phyloP scores from a whole-genome alignment of 2,113 vertebrate species.

The Talpa occidentalis region DNA sequence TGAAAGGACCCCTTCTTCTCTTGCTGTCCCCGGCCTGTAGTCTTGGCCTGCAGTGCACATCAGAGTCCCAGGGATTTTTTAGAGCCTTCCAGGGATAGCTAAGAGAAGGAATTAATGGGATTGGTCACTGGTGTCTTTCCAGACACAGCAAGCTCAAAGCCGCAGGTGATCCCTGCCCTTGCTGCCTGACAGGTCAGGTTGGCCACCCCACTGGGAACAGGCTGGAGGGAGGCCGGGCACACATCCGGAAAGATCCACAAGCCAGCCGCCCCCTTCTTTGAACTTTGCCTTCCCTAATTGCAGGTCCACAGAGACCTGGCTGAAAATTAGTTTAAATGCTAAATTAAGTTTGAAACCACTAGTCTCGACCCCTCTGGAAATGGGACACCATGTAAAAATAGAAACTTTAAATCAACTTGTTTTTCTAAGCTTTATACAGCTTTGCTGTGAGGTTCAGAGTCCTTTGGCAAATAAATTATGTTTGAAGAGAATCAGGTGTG shows the following conservation, averaged over 20 bases:
- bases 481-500: conserved; percentile 86
- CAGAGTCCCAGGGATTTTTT: conserved; percentile 50
- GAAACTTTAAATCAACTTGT: conserved; percentile 86
- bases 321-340: conserved; percentile 89
- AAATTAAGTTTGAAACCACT: conserved; percentile 88
- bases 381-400: conserved; percentile 87
- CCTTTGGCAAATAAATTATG: conserved; percentile 78
- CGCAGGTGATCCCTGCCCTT: conserved; percentile 20
- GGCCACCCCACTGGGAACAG: background rate
- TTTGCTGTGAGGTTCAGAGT: conserved; percentile 74
- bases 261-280: conserved; percentile 77
- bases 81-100: conserved; percentile 59
- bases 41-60: background rate
- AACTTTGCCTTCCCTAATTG: conserved; percentile 86
- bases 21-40: conserved; percentile 14
- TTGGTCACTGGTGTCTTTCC: background rate
- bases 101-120: background rate
- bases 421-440: conserved; percentile 84
- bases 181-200: background rate
- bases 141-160: background rate
- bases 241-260: conserved; percentile 56
- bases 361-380: conserved; percentile 85
- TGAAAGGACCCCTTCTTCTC: conserved; percentile 68
- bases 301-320: conserved; percentile 84
- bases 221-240: conserved; percentile 44